phyloP scores from a whole-genome alignment of 2,113 vertebrate species.

The Colossoma macropomum region DNA sequence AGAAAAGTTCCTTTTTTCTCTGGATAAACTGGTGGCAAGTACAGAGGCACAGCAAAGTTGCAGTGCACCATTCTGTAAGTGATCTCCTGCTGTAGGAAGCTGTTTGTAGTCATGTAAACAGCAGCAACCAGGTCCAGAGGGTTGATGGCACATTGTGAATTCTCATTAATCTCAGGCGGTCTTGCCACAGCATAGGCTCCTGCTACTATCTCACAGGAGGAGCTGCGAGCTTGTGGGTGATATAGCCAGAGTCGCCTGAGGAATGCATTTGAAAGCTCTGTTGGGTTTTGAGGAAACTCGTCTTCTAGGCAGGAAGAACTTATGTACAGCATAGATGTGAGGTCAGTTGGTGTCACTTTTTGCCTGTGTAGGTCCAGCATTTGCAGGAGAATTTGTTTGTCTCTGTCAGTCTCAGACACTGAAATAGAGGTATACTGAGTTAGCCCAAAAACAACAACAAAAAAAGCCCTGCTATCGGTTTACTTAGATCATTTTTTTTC shows the following conservation, averaged over 20 bases:
- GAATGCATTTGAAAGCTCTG: slow-evolving; percentile 69
- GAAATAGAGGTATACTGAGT: slow-evolving; percentile 20
- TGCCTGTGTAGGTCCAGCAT: slow-evolving; percentile 60
- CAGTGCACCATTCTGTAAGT: slow-evolving; percentile 76
- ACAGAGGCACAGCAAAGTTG: slow-evolving; percentile 80
- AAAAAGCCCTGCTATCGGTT: not conserved
- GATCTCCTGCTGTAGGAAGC: slow-evolving; percentile 78
- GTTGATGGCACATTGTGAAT: slow-evolving; percentile 61
- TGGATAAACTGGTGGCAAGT: slow-evolving; percentile 75
- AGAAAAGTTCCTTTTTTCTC: slow-evolving; percentile 70
- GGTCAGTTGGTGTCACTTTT: slow-evolving; percentile 57
- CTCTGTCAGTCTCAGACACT: slow-evolving; percentile 61
- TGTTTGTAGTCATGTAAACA: slow-evolving; percentile 75
- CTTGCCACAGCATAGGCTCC: slow-evolving; percentile 24
- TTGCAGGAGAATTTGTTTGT: slow-evolving; percentile 59
- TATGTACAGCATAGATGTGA: slow-evolving; percentile 66
- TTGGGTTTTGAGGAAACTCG: slow-evolving; percentile 48
- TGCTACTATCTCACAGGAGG: slow-evolving; percentile 47
- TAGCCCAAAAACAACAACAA: too few relatives aligned
- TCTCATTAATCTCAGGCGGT: slow-evolving; percentile 27
- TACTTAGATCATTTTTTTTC: not conserved
- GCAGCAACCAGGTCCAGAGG: slow-evolving; percentile 81
- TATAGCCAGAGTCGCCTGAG: slow-evolving; percentile 71
- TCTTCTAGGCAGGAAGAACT: slow-evolving; percentile 63
- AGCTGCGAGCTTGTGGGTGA: slow-evolving; percentile 63